Base-by-base conservation (phyloP, 2,888 invertebrate genomes). In the Hirtodrosophila cameraria region DNA sequence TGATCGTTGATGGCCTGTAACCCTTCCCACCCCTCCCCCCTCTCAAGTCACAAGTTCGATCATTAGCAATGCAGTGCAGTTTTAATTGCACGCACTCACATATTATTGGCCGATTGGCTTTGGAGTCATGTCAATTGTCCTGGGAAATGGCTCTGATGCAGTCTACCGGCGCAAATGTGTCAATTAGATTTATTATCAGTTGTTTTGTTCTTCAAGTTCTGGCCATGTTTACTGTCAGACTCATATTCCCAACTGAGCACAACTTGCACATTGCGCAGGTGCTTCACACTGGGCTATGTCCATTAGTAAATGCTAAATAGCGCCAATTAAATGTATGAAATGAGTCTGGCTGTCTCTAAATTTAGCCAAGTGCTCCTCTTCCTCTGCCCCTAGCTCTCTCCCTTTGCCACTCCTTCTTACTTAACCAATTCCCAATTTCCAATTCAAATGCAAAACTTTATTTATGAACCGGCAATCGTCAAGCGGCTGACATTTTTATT, bases 181-280 rank as follows among this genome's bases (percentile, higher is more conserved):
- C 90, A 90, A 90, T 90, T 90, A 90, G 89, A 90, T 90, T 90
- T 90, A 90, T 90, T 90, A 90, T 89, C 90, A 88, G 75, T 54
- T 82, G 73, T 82, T n/a, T n/a, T 66, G 69, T 73, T 65, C 41
- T 28, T 43, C 54, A 30, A 41, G 38, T 31, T 59, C 46, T 58
- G 31, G 16, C 27, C 46, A 36, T 43, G 33, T 46, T 48, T 28
- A 30, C 28, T 60, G 39, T 57, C 57, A 48, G 28, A 28, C 57
- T 30, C 45, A 48, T 61, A 59, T 75, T 65, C 70, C 82, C 75
- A 48, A 63, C 63, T 77, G 63, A 60, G 42, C 36, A 50, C 45
- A 63, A 36, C 38, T 46, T 53, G 45, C 16, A 3, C 25, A 48
- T 16, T 20, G 16, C 18, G 75, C 78, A 82, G 79, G 73, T 75